Base-by-base conservation (phyloP, 2,888 invertebrate genomes). In the Sabellastarte sp. region DNA sequence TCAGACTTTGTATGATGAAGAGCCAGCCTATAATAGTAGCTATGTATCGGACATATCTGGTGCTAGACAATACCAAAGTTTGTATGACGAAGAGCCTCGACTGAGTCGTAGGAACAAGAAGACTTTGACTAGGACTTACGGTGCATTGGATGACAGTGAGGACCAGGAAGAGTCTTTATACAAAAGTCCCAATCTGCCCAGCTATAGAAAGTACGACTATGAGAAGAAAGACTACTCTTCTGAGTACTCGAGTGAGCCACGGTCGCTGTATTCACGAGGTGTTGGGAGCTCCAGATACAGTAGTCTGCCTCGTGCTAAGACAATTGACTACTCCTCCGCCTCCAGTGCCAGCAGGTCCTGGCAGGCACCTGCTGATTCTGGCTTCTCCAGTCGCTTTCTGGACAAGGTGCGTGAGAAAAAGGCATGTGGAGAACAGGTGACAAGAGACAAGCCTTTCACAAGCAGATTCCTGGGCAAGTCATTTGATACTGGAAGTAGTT, bases 401-500 rank as follows among this genome's bases (percentile, higher is more conserved):
- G 20, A 53, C 20, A 53, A 53, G 53, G 53, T 53, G 53, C 53
- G 53, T 5, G 4, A 10, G 53, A 10, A 26, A 10, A 53, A 53
- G 53, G 53, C 53, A 5, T 10, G 15, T 26, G 53, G 53, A 10
- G 53, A 53, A 26, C 15, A 53, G 5, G 26, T 53, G 20, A n/a
- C 20, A 10, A 10, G 53, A 5, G 53, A 53, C 53, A 53, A 53
- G 28, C 53, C 53, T 5, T 53, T 53, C 53, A 53, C 4, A 5
- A 53, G 53, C 28, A 10, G 53, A 10, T 53, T 53, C 28, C 28
- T 53, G 28, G 53, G 28, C 50, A 57, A n/a, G n/a, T n/a, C n/a
- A n/a, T n/a, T n/a, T n/a, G n/a, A n/a, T n/a, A n/a, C n/a, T n/a
- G n/a, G n/a, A n/a, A n/a, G n/a, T n/a, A n/a, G n/a, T n/a, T n/a